Evolutionary conservation across 2,888 invertebrate species (phyloP).

Genomic region (Scotopteryx bipunctaria): DNA sequence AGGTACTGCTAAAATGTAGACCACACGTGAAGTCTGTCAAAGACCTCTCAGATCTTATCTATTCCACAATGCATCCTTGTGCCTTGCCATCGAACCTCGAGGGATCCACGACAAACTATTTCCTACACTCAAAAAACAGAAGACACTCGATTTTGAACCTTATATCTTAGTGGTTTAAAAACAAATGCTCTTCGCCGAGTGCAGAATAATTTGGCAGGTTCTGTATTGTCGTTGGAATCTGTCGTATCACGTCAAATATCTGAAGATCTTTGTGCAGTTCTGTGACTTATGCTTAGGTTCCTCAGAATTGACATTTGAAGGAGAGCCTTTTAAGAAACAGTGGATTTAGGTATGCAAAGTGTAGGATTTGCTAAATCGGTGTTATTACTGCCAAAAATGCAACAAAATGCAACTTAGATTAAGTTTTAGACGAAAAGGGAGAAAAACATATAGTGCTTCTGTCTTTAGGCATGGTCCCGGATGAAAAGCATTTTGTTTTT

Average conservation of each 20-base stretch:
- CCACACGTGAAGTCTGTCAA: constrained; percentile 66
- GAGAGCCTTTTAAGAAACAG: not conserved
- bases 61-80: constrained; percentile 58
- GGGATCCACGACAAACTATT: constrained; percentile 42
- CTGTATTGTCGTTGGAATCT: constrained; percentile 34
- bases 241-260: constrained; percentile 29
- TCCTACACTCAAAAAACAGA: constrained; percentile 26
- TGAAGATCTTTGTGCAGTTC: constrained; percentile 13
- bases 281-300: constrained; percentile 6
- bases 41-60: constrained; percentile 65
- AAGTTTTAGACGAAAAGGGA: too few species aligned
- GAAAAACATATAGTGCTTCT: too few species aligned
- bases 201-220: constrained; percentile 21
- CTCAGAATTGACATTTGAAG: constrained; percentile 9
- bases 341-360: not conserved
- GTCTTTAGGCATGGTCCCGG: too few species aligned
- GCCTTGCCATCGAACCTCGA: constrained; percentile 51
- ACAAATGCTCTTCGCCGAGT: constrained; percentile 33
- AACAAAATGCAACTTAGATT: too few species aligned
- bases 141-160: constrained; percentile 36
- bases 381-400: not conserved
- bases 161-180: constrained; percentile 28
- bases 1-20: constrained; percentile 50
- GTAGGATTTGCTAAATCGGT: not conserved
- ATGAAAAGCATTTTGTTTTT: too few species aligned